phyloP scores from a whole-genome alignment of 2,888 invertebrate species.

The Mellilla xanthometata region DNA sequence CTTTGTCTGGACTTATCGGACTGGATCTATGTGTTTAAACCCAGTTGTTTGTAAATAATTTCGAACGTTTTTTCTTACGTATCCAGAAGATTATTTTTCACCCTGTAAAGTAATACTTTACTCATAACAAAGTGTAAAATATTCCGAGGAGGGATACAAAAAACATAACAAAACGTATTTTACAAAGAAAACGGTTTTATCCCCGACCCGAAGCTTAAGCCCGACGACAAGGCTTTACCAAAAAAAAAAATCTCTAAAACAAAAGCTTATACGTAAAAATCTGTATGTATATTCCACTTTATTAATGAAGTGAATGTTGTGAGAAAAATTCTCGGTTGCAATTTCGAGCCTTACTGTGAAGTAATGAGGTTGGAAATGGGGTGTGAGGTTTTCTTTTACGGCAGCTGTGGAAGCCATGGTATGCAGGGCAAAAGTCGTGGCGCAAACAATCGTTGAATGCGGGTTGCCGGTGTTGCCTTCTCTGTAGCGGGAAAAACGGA shows the following conservation, averaged over 20 bases:
- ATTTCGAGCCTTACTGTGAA: slow-evolving; percentile 5
- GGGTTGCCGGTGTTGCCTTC: slow-evolving; percentile 41
- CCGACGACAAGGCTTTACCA: slow-evolving; percentile 24
- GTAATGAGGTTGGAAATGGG: slow-evolving; percentile 17
- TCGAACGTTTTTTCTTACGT: too few relatives aligned
- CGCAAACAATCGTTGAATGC: slow-evolving; percentile 63
- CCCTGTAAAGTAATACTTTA: too few relatives aligned
- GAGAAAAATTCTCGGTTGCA: slow-evolving; percentile 27
- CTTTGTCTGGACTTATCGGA: too few relatives aligned
- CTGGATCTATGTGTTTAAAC: too few relatives aligned
- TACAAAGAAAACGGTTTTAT: background rate
- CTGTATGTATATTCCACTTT: slow-evolving; percentile 42
- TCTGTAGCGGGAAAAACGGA: too few relatives aligned
- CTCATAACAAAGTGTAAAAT: background rate
- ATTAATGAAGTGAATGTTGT: slow-evolving; percentile 45
- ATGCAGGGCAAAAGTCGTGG: slow-evolving; percentile 44
- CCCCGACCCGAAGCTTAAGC: slow-evolving; percentile 5
- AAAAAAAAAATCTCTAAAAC: slow-evolving; percentile 28
- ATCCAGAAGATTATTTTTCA: too few relatives aligned
- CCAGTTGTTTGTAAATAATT: too few relatives aligned
- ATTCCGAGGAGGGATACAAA: slow-evolving; percentile 1
- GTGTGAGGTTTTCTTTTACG: slow-evolving; percentile 4
- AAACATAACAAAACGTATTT: slow-evolving; percentile 28
- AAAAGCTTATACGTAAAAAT: slow-evolving; percentile 36
- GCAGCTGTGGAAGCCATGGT: slow-evolving; percentile 24